phyloP scores from a whole-genome alignment of 2,888 invertebrate species.

The Erpobdella octoculata region DNA sequence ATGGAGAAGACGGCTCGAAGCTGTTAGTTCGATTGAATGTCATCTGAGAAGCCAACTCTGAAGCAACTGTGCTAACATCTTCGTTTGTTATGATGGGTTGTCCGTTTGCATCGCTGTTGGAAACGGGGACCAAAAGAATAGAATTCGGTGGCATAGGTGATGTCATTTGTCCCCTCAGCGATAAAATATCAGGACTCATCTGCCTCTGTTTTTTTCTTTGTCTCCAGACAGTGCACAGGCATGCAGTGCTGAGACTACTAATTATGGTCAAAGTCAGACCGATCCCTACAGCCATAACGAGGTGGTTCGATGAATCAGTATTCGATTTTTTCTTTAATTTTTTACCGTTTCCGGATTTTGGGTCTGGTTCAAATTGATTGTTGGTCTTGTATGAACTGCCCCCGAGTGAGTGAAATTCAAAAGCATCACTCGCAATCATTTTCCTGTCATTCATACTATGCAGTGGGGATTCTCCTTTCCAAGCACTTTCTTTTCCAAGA shows the following conservation, averaged over 20 bases:
- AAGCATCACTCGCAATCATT: slow-evolving; percentile 13
- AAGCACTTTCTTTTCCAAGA: background rate
- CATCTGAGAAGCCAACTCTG: background rate
- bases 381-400: background rate
- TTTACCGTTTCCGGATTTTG: background rate
- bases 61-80: background rate
- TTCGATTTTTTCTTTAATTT: slow-evolving; percentile 8
- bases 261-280: background rate
- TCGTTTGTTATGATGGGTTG: slow-evolving; percentile 11
- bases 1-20: background rate
- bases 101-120: slow-evolving; percentile 4
- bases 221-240: background rate
- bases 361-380: background rate
- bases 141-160: slow-evolving; percentile 13
- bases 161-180: slow-evolving; percentile 2
- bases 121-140: slow-evolving; percentile 22
- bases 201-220: background rate
- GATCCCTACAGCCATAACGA: background rate
- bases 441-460: background rate
- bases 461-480: background rate
- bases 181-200: background rate
- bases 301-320: background rate
- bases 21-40: background rate
- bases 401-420: background rate
- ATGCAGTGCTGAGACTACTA: background rate